phyloP scores from a whole-genome alignment of 2,113 vertebrate genomes.

The Tragelaphus strepsiceros region DNA sequence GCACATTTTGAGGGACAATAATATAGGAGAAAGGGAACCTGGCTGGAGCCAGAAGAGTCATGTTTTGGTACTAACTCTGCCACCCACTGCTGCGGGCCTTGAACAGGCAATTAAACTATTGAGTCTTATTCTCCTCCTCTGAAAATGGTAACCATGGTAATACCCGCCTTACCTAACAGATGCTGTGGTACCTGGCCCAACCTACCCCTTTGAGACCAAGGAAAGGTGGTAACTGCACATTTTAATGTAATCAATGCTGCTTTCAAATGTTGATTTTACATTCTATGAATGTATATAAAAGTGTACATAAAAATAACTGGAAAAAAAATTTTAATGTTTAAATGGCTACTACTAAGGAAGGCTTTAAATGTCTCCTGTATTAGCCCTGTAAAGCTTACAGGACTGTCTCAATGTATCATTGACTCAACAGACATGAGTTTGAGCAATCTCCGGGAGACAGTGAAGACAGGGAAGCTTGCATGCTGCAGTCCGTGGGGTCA shows the following conservation, averaged over 20 bases:
- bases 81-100: not conserved
- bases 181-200: accelerated
- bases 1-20: not conserved
- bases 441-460: not conserved
- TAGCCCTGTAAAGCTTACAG: not conserved
- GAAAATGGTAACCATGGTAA: not conserved
- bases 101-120: not conserved
- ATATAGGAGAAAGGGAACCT: not conserved
- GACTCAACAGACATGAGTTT: not conserved
- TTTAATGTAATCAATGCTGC: not conserved
- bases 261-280: not conserved
- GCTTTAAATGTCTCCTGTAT: not conserved
- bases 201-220: not conserved
- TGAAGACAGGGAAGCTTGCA: not conserved
- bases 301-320: not conserved
- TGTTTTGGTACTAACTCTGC: not conserved
- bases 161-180: not conserved
- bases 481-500: accelerated
- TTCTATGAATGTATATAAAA: not conserved
- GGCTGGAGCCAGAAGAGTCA: conserved; percentile 14
- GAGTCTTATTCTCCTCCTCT: not conserved
- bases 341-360: not conserved
- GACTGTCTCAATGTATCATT: not conserved
- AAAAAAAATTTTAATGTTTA: not conserved
- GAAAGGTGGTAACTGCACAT: not conserved